phyloP scores from a whole-genome alignment of 2,888 invertebrate species.

The Netelia inedita region DNA sequence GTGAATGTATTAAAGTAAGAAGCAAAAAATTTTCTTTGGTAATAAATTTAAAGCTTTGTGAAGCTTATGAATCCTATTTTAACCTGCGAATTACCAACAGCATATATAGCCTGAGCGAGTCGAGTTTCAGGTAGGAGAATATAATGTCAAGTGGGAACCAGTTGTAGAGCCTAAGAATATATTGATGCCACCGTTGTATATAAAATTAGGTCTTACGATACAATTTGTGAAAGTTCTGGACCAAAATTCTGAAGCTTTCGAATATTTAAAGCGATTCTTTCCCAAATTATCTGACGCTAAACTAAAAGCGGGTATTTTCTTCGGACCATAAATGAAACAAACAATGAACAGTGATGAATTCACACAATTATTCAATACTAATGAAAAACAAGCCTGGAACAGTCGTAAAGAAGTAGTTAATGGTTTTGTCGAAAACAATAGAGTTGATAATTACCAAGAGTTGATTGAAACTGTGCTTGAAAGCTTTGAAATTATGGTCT shows the following conservation, averaged over 20 bases:
- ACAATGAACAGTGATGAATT: slow-evolving; percentile 69
- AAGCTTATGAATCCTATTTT: slow-evolving; percentile 21
- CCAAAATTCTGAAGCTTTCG: slow-evolving; percentile 54
- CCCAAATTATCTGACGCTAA: slow-evolving; percentile 72
- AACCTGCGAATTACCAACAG: slow-evolving; percentile 52
- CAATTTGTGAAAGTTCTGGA: slow-evolving; percentile 71
- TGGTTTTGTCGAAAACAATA: slow-evolving; percentile 74
- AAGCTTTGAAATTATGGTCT: slow-evolving; percentile 69
- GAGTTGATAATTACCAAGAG: slow-evolving; percentile 74
- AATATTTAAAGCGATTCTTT: slow-evolving; percentile 60
- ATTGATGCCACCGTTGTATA: slow-evolving; percentile 48
- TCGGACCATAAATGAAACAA: slow-evolving; percentile 74
- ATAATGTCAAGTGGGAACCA: slow-evolving; percentile 66
- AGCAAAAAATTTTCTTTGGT: slow-evolving; percentile 3
- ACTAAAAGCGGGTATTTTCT: slow-evolving; percentile 75
- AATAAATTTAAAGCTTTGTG: slow-evolving; percentile 25
- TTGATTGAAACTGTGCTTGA: slow-evolving; percentile 68
- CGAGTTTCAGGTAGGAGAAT: slow-evolving; percentile 65
- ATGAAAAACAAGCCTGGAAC: slow-evolving; percentile 61
- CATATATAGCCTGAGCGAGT: slow-evolving; percentile 68
- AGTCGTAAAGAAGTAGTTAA: slow-evolving; percentile 60
- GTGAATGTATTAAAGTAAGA: slow-evolving; percentile 43
- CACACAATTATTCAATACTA: slow-evolving; percentile 59
- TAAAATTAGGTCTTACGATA: slow-evolving; percentile 75
- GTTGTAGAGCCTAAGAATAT: slow-evolving; percentile 67